A percentile compares a stretch with the other conserved stretches of the same genome.
phyloP scores from a whole-genome alignment of 2,888 invertebrate genomes.

The Fragum whitleyi region DNA sequence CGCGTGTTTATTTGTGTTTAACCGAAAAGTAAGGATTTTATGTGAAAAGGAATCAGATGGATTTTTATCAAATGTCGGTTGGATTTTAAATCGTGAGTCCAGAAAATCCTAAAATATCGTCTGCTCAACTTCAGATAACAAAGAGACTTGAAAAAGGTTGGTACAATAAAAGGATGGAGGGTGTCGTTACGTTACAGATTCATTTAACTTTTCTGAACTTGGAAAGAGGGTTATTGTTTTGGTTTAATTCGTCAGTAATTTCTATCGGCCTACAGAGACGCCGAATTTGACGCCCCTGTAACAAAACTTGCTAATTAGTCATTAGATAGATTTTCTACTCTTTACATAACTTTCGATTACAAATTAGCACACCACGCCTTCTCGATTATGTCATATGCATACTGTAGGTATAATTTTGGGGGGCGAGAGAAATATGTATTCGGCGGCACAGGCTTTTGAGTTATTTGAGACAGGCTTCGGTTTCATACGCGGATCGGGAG shows the following conservation, averaged over 20 bases:
- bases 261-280: background rate
- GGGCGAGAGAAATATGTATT: too few relatives aligned
- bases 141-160: slow-evolving; percentile 3
- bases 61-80: background rate
- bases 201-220: slow-evolving; percentile 8
- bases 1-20: slow-evolving; percentile 1
- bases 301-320: too few relatives aligned
- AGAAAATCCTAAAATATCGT: slow-evolving; percentile 14
- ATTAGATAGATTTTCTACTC: too few relatives aligned
- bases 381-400: too few relatives aligned
- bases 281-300: background rate
- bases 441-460: too few relatives aligned
- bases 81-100: background rate
- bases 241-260: too few relatives aligned
- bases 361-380: too few relatives aligned
- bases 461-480: too few relatives aligned
- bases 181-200: slow-evolving; percentile 2
- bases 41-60: background rate
- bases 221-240: background rate
- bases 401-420: too few relatives aligned
- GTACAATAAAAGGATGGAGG: background rate
- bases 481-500: too few relatives aligned
- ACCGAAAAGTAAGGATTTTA: background rate
- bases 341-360: too few relatives aligned
- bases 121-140: slow-evolving; percentile 13